Conservation (phyloP, 2,113 vertebrate species). For the Phyllostomus discolor region DNA sequence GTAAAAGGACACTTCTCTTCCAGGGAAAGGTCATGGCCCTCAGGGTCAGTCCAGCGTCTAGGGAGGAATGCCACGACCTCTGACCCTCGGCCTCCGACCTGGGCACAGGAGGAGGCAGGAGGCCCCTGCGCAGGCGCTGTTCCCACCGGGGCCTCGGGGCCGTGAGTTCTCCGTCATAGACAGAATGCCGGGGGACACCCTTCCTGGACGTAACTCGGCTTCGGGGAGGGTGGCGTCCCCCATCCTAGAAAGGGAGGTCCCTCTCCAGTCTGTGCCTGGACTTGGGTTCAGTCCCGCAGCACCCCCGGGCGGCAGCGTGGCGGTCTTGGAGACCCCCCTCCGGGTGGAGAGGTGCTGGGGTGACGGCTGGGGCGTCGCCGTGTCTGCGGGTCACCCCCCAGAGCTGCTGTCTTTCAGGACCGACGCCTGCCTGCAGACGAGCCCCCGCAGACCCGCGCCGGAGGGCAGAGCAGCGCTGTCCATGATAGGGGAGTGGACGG, state of each 20-base stretch:
- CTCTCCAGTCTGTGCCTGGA: accelerated
- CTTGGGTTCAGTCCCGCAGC: accelerated
- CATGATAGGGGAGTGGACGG: constrained; percentile 40
- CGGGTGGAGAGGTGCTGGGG: accelerated
- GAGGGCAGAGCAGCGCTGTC: neutral
- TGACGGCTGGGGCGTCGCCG: accelerated
- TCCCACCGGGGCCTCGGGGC: accelerated
- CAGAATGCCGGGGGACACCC: accelerated
- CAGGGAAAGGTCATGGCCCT: neutral
- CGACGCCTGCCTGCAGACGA: neutral
- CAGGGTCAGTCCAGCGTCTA: neutral
- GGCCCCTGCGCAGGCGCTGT: accelerated
- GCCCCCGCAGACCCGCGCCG: neutral
- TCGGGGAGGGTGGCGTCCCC: neutral
- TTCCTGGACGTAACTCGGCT: neutral
- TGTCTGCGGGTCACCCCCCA: neutral
- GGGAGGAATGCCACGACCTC: neutral
- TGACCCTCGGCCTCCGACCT: neutral
- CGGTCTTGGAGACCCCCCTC: neutral
- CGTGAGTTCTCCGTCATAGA: accelerated
- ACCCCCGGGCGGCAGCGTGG: accelerated
- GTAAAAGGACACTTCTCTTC: neutral
- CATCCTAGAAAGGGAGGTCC: accelerated
- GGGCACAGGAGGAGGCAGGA: accelerated
- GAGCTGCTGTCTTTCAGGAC: constrained; percentile 25